Evolutionary conservation across 1,140 invertebrate genomes (phyloP).

Genomic region (Ceratina australensis): DNA sequence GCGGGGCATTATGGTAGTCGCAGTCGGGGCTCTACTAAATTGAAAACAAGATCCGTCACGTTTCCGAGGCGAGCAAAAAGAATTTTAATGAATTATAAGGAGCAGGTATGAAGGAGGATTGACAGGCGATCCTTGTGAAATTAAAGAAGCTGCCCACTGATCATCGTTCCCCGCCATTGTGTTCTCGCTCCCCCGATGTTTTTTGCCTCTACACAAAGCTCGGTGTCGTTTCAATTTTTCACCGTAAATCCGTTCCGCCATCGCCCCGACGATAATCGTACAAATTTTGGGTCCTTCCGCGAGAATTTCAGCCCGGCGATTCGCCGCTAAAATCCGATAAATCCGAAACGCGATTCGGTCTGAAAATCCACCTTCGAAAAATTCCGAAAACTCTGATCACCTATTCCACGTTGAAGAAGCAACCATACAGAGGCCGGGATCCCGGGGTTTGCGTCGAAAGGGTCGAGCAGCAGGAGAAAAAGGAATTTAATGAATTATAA

Average conservation of each 20-base stretch:
- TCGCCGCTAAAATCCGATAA: no score
- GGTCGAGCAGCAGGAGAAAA: constrained; percentile 25
- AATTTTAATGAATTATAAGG: constrained; percentile 80
- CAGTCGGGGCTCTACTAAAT: constrained; percentile 77
- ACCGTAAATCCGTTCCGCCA: not conserved
- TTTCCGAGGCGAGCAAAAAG: constrained; percentile 76
- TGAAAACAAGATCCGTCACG: constrained; percentile 80
- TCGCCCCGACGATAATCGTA: not conserved
- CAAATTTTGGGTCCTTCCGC: no score
- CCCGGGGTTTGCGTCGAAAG: constrained; percentile 16
- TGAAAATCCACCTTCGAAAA: not conserved
- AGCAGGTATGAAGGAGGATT: constrained; percentile 64
- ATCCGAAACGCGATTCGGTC: no score
- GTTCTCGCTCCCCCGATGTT: not conserved
- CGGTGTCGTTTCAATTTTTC: constrained; percentile 7
- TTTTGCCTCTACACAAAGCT: not conserved
- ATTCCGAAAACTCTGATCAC: not conserved
- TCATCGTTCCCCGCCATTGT: constrained; percentile 26
- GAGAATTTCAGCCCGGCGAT: no score
- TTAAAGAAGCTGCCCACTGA: constrained; percentile 64
- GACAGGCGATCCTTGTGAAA: constrained; percentile 72
- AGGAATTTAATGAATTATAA: constrained; percentile 53
- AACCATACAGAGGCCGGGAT: not conserved
- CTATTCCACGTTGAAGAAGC: not conserved
- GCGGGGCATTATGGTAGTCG: constrained; percentile 69